phyloP scores from a whole-genome alignment of 2,797 vertebrate genomes.

The Adrianichthys oophorus region DNA sequence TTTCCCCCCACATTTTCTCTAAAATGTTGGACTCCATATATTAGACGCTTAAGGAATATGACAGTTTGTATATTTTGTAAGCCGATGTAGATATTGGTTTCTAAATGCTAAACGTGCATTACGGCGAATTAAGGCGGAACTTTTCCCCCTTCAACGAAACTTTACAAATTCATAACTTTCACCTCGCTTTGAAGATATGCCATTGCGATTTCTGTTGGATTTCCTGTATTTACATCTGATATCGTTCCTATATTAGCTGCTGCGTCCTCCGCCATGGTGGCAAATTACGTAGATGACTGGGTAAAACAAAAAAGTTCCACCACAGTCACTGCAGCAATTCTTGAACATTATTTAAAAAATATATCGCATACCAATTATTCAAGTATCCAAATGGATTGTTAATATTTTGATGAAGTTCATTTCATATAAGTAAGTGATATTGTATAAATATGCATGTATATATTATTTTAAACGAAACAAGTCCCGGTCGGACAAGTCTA shows the following conservation, averaged over 20 bases:
- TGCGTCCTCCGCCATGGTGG: constrained; percentile 70
- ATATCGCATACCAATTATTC: too few species aligned
- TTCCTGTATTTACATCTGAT: constrained; percentile 48
- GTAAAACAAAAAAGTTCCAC: constrained; percentile 14
- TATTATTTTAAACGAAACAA: background rate
- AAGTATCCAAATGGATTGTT: too few species aligned
- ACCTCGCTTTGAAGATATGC: constrained; percentile 78
- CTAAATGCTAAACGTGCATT: background rate
- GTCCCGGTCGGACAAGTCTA: constrained; percentile 19
- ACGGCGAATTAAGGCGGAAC: background rate
- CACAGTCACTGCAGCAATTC: background rate
- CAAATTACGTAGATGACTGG: constrained; percentile 12
- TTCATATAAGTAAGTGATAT: background rate
- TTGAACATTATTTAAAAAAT: too few species aligned
- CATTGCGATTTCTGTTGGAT: constrained; percentile 60
- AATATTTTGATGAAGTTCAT: too few species aligned
- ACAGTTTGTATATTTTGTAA: too few species aligned
- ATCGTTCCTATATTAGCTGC: constrained; percentile 15
- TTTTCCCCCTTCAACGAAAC: background rate
- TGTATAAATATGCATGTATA: background rate
- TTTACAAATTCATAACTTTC: rapidly evolving
- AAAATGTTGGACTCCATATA: too few species aligned
- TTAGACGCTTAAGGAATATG: too few species aligned
- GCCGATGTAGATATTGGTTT: too few species aligned
- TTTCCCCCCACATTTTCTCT: too few species aligned